Evolutionary conservation across 2,113 vertebrate genomes (phyloP).

Genomic region (Rhinogobius similis): DNA sequence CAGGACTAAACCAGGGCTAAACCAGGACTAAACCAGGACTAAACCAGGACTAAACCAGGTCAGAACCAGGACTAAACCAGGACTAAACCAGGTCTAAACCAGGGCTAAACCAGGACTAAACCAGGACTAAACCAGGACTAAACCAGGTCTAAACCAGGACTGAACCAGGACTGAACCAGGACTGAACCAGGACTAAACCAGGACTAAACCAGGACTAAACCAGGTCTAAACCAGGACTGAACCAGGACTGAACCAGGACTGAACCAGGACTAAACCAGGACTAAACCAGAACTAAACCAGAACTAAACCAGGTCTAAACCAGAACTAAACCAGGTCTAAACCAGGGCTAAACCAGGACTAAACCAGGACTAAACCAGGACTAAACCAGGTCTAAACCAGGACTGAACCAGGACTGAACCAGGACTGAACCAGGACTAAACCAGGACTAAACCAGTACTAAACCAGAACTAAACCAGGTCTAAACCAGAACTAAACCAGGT

Average conservation of each 20-base stretch:
- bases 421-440: neutral
- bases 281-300: neutral
- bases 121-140: slow-evolving; percentile 19
- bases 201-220: slow-evolving; percentile 18
- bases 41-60: neutral
- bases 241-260: slow-evolving; percentile 21
- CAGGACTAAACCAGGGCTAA: neutral
- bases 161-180: too few species aligned
- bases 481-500: slow-evolving; percentile 24
- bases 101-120: neutral
- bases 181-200: neutral
- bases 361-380: neutral
- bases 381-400: neutral
- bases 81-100: slow-evolving; percentile 17
- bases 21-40: slow-evolving; percentile 20
- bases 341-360: slow-evolving; percentile 27
- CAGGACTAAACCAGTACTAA: slow-evolving; percentile 25
- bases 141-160: neutral
- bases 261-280: neutral
- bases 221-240: neutral
- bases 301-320: slow-evolving; percentile 21
- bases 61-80: neutral
- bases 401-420: slow-evolving; percentile 24
- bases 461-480: neutral
- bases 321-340: neutral